Evolutionary conservation across 2,888 invertebrate species (phyloP), one percentile per base, ranked within the genome.

Genomic region (Ectemnius lituratus): DNA sequence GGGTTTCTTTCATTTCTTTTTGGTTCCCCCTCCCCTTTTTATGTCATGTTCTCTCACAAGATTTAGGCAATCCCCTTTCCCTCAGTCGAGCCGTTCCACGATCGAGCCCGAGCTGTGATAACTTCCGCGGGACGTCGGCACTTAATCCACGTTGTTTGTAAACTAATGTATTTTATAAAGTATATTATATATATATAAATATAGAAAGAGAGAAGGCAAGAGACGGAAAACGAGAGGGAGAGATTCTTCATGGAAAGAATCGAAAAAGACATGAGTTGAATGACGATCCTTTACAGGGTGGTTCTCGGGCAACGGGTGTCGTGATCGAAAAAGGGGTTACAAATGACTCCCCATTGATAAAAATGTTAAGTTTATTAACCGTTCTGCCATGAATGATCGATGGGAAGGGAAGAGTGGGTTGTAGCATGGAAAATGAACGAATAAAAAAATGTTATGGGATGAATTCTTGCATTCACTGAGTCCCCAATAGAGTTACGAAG

Each of bases 151-250:
- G 83, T 88, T 88, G 86, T 88, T 88, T 87, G 87, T 88, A 88
- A 88, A 88, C 88, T 88, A 88, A 88, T 88, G 89, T 89, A 88
- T 89, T 89, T 88, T 88, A 88, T 89, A 88, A 88, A 85, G 82
- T 80, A 82, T 84, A 85, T 81, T 79, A 80, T 79, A 81, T 81
- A 73, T 58, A 67, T 62, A 76, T 57, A 83, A 64, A 76, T 67
- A 82, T 68, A 68, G 59, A 66, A 52, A 68, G 62, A 68, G 58
- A 73, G 18, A 73, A 64, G 60, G 69, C 58, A 61, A 63, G 61
- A 61, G 65, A 62, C 70, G 52, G 18, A 13, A 52, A 56, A 52
- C 62, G 49, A 46, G 18, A 58, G 28, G 14, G 28, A 60, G 37
- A n/a, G 27, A 70, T 63, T 73, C 66, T 49, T 67, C 66, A 58